Evolutionary conservation across 2,888 invertebrate species (phyloP).

Genomic region (Chesias legatella): DNA sequence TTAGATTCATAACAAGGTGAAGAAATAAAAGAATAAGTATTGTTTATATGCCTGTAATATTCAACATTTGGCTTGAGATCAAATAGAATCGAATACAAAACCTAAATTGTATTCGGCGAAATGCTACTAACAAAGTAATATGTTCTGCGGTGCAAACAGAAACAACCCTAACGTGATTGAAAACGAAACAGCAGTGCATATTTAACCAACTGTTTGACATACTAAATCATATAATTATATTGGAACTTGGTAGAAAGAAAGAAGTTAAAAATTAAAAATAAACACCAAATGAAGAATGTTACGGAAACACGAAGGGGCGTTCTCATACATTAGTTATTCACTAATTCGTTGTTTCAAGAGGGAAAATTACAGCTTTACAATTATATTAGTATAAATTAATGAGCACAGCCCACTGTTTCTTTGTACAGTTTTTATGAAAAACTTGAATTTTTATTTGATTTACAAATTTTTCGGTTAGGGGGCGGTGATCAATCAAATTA

Average conservation of each 20-base stretch:
- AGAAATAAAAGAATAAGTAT: too few relatives aligned
- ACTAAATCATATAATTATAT: conserved; percentile 54
- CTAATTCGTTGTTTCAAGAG: conserved; percentile 76
- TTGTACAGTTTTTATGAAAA: conserved; percentile 40
- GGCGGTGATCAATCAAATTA: not conserved
- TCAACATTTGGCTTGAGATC: too few relatives aligned
- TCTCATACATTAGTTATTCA: conserved; percentile 74
- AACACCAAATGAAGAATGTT: conserved; percentile 65
- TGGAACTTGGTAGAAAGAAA: conserved; percentile 48
- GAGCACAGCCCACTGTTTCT: conserved; percentile 56
- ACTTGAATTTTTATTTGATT: conserved; percentile 12
- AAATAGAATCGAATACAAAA: too few relatives aligned
- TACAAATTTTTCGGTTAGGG: not conserved
- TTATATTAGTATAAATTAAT: conserved; percentile 78
- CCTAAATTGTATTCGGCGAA: too few relatives aligned
- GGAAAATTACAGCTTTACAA: conserved; percentile 70
- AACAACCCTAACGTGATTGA: conserved; percentile 11
- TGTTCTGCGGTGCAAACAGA: too few relatives aligned
- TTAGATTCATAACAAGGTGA: too few relatives aligned
- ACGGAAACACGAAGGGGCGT: conserved; percentile 62
- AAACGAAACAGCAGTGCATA: conserved; percentile 21
- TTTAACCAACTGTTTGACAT: conserved; percentile 30
- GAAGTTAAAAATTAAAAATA: conserved; percentile 40
- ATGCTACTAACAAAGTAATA: too few relatives aligned
- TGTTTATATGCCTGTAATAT: too few relatives aligned